Conservation (phyloP, 1,140 invertebrate species). For the Brachionus rotundiformis region DNA sequence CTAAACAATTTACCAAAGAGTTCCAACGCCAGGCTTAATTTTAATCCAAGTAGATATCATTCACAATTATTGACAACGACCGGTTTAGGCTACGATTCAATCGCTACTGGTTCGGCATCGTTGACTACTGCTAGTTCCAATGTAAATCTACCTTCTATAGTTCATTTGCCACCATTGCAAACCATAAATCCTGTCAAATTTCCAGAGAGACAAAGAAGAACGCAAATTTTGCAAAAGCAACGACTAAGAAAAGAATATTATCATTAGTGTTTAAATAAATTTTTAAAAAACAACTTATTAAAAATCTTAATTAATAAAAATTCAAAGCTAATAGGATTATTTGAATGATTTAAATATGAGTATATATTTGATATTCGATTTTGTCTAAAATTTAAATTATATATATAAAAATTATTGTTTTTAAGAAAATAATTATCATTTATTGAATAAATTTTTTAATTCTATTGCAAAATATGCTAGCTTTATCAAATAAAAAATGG, state of each 20-base stretch:
- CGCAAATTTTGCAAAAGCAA: slow-evolving; percentile 45
- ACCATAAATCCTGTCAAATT: slow-evolving; percentile 49
- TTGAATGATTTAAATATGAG: neutral
- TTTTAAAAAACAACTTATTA: neutral
- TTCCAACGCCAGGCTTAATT: slow-evolving; percentile 6
- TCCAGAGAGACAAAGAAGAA: slow-evolving; percentile 45
- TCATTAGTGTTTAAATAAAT: slow-evolving; percentile 23
- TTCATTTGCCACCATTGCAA: slow-evolving; percentile 51
- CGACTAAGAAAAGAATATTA: slow-evolving; percentile 50
- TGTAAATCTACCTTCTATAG: slow-evolving; percentile 30
- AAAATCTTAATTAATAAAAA: neutral
- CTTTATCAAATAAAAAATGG: no score
- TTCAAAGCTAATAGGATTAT: neutral
- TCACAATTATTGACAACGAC: slow-evolving; percentile 38
- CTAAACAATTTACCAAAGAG: slow-evolving; percentile 35
- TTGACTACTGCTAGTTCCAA: slow-evolving; percentile 21
- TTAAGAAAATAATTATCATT: no score
- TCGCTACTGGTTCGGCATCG: neutral
- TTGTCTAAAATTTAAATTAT: no score
- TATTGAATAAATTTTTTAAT: no score
- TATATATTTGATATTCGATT: no score
- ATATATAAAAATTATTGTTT: no score
- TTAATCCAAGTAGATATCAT: slow-evolving; percentile 44
- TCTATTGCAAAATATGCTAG: no score
- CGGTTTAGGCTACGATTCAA: slow-evolving; percentile 39